Conservation (phyloP, 2,888 invertebrate species). For the Cylloceria caligata region DNA sequence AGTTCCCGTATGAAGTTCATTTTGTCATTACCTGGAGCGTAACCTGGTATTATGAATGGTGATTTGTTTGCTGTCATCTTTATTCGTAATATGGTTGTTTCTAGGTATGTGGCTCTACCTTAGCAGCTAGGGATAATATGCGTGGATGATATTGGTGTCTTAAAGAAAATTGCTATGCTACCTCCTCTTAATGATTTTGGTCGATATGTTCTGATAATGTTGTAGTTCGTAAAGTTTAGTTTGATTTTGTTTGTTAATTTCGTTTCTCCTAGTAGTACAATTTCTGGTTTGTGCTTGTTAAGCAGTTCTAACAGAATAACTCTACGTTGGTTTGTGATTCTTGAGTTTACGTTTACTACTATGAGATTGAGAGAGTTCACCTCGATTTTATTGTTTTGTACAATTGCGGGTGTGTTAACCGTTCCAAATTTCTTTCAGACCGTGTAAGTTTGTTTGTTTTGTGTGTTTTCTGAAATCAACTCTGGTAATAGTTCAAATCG, state of each 20-base stretch:
- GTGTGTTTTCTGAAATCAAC: neutral
- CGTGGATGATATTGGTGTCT: neutral
- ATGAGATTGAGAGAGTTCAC: neutral
- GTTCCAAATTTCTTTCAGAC: neutral
- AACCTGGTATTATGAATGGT: constrained; percentile 50
- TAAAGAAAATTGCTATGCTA: constrained; percentile 30
- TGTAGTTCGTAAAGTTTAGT: constrained; percentile 12
- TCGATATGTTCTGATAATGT: no score
- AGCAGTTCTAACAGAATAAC: neutral
- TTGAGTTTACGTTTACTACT: constrained; percentile 34
- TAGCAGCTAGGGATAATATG: neutral
- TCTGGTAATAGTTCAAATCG: neutral
- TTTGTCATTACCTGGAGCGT: constrained; percentile 37
- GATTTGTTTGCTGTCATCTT: no score
- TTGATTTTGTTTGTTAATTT: constrained; percentile 23
- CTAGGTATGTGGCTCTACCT: no score
- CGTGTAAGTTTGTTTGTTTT: neutral
- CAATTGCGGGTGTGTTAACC: neutral
- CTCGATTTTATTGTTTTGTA: neutral
- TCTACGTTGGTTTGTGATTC: constrained; percentile 30
- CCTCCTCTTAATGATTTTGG: neutral
- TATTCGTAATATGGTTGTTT: no score
- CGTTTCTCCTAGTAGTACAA: constrained; percentile 18
- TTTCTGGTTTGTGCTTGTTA: neutral
- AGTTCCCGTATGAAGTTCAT: constrained; percentile 40